Base-by-base conservation (phyloP, 2,888 invertebrate genomes). In the Isotomurus palustris region DNA sequence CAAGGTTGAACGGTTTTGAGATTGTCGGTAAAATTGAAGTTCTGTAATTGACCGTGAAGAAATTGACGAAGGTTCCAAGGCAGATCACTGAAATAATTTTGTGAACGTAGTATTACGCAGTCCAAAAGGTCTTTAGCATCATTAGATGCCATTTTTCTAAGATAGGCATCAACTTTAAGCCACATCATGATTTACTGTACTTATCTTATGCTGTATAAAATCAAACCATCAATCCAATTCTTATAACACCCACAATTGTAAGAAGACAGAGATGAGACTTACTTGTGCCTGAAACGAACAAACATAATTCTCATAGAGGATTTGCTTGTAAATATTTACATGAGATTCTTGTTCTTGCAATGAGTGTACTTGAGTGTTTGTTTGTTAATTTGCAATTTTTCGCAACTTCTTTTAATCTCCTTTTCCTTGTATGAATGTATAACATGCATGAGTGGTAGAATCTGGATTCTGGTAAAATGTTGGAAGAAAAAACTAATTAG, bases 41-140 rank as follows among this genome's bases (percentile, higher is more conserved):
- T 68, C 36, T 62, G 66, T 49, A 75, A 70, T 59, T 73, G 72
- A 56, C 74, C 73, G 47, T 72, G 70, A 29, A 72, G 68, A 50
- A 73, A 71, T 56, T 71, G 68, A n/a, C 74, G 58, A 14, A 75
- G 66, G 62, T 75, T 74, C 72, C 73, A 74, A 3, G 75, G 73
- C 45, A 74, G 58, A 63, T 75, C 75, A 61, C 75, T 75, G 69
- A 75, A 74, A 17, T n/a, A n/a, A 74, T 73, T 17, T 19, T 10
- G 27, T 55, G 8, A 60, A 58, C n/a, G 17, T 22, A 35, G 21
- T 49, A 49, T 35, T 48, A 21, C 22, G 17, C 8, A 5, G 14
- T 44, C 6, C 24, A 21, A 8, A 21, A 24, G 12, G 22, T 8
- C 8, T 14, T 10, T 32, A 32, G 8, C 32, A 14, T 10, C n/a